Evolutionary conservation across 2,888 invertebrate genomes (phyloP).

Genomic region (Candidula unifasciata): DNA sequence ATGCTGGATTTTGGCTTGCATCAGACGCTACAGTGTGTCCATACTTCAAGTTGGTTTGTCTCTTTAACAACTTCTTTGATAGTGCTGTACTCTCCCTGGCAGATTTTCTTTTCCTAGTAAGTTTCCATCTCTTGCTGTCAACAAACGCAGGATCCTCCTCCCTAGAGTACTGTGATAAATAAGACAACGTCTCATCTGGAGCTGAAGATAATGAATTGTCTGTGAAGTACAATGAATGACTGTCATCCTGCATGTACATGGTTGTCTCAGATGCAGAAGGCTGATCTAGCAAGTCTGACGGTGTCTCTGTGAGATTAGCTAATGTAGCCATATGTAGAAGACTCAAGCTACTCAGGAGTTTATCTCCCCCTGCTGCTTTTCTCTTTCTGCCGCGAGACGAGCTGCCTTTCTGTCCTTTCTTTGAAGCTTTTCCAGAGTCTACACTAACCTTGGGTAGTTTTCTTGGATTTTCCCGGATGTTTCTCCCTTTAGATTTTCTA

Average conservation of each 20-base stretch:
- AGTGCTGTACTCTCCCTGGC: not conserved
- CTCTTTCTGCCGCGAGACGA: constrained; percentile 16
- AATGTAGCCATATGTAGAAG: constrained; percentile 73
- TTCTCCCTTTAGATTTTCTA: not conserved
- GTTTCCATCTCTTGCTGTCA: constrained; percentile 55
- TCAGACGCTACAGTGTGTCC: constrained; percentile 42
- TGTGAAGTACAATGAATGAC: not conserved
- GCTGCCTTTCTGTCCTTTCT: not conserved
- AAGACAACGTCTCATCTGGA: constrained; percentile 66
- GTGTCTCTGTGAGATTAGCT: constrained; percentile 66
- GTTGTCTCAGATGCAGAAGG: constrained; percentile 55
- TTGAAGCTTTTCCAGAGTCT: not conserved
- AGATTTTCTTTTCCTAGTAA: not conserved
- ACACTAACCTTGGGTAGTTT: not conserved
- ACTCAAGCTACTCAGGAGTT: constrained; percentile 69
- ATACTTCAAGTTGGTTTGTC: constrained; percentile 20
- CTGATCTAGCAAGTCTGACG: constrained; percentile 52
- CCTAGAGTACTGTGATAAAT: constrained; percentile 65
- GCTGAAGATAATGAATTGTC: constrained; percentile 48
- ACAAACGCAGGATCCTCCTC: constrained; percentile 57
- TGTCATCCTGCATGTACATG: constrained; percentile 53
- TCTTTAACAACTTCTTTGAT: not conserved
- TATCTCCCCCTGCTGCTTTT: constrained; percentile 51
- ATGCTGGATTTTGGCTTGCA: constrained; percentile 15
- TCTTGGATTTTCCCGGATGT: not conserved